phyloP scores from a whole-genome alignment of 2,888 invertebrate genomes.

The Nomada lathburiana region DNA sequence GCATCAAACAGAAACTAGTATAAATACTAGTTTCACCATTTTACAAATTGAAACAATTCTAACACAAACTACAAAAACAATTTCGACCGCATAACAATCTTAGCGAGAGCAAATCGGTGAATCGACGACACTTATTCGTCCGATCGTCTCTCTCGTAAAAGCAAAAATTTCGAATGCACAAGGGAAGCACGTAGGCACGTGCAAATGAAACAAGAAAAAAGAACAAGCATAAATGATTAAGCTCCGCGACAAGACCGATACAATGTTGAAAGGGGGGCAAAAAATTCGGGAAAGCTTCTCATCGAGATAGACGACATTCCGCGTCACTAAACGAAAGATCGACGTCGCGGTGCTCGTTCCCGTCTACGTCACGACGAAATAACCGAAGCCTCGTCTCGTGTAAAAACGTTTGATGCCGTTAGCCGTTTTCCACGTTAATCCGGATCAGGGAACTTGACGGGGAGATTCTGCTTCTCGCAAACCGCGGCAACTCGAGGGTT shows the following conservation, averaged over 20 bases:
- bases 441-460: conserved; percentile 53
- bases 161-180: background rate
- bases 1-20: background rate
- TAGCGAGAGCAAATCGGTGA: background rate
- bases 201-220: too few relatives aligned
- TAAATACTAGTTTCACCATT: background rate
- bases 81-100: background rate
- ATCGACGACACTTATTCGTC: background rate
- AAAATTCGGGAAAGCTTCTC: conserved; percentile 29
- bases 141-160: background rate
- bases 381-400: conserved; percentile 61
- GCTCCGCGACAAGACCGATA: conserved; percentile 7
- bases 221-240: conserved; percentile 25
- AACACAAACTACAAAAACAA: background rate
- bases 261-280: conserved; percentile 5
- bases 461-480: conserved; percentile 53
- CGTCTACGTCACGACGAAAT: conserved; percentile 51
- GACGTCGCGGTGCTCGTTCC: conserved; percentile 14
- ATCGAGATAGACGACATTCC: conserved; percentile 42
- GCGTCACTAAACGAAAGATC: conserved; percentile 52
- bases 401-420: conserved; percentile 70
- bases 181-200: background rate
- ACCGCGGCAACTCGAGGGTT: conserved; percentile 8
- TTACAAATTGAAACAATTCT: too few relatives aligned
- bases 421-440: conserved; percentile 61